These are phyloP conservation scores for Xyrichtys novacula DNA, from an alignment of 2,797 vertebrate genomes.

Conservation along the genomic window DNA sequence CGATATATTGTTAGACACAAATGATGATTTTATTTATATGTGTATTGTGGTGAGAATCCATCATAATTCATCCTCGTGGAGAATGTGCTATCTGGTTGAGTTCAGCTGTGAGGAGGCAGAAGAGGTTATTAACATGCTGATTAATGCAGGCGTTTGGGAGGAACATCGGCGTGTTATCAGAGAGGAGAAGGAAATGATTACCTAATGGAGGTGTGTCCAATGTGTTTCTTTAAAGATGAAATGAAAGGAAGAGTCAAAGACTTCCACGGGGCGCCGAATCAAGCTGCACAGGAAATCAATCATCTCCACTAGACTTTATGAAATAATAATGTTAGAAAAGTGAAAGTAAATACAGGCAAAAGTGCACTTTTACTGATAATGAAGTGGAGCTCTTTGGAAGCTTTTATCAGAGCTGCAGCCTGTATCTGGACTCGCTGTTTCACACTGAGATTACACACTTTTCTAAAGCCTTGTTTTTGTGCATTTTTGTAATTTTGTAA, in stretches of 20 bases:
- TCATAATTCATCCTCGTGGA: slow-evolving; percentile 53
- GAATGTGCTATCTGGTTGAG: slow-evolving; percentile 56
- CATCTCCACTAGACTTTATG: slow-evolving; percentile 63
- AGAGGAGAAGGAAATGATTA: slow-evolving; percentile 64
- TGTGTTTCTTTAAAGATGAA: slow-evolving; percentile 69
- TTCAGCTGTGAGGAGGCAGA: slow-evolving; percentile 60
- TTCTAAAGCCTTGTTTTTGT: slow-evolving; percentile 29
- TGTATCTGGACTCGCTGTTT: slow-evolving; percentile 35
- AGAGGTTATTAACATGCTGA: slow-evolving; percentile 77
- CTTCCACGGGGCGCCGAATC: slow-evolving; percentile 58
- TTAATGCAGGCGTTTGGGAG: slow-evolving; percentile 74
- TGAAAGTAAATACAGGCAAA: slow-evolving; percentile 49
- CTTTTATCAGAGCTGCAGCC: slow-evolving; percentile 49
- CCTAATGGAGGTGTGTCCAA: slow-evolving; percentile 72
- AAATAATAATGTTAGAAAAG: slow-evolving; percentile 64
- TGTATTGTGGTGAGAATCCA: slow-evolving; percentile 42
- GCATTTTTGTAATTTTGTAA: neutral
- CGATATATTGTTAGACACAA: slow-evolving; percentile 44
- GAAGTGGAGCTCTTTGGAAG: slow-evolving; percentile 55
- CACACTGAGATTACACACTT: slow-evolving; percentile 23
- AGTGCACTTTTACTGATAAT: slow-evolving; percentile 58
- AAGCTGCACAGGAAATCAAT: slow-evolving; percentile 59
- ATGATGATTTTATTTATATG: slow-evolving; percentile 59
- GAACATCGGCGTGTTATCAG: slow-evolving; percentile 54
- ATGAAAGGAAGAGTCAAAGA: slow-evolving; percentile 66